Evolutionary conservation across 1,140 invertebrate genomes (phyloP).

Genomic region (Macrostomum lignano): DNA sequence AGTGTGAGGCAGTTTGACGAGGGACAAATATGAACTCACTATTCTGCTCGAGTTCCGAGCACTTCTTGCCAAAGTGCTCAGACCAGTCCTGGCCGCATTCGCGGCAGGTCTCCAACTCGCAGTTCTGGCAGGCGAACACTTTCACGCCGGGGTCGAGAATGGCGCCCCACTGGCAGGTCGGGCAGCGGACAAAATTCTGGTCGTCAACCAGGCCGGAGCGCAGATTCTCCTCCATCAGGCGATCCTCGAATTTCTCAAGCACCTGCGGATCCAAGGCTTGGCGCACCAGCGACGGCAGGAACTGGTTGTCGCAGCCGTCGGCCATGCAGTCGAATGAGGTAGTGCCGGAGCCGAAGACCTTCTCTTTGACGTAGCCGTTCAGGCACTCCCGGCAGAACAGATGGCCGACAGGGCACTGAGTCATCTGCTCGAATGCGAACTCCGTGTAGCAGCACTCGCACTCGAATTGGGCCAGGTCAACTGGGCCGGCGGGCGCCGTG

Average conservation of each 20-base stretch:
- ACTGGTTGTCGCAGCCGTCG: slow-evolving; percentile 10
- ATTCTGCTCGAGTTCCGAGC: slow-evolving; percentile 15
- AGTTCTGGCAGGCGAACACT: slow-evolving; percentile 12
- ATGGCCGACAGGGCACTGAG: slow-evolving; percentile 19
- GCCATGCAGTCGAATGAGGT: slow-evolving; percentile 11
- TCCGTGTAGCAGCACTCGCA: slow-evolving; percentile 18
- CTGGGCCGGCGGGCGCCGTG: no score
- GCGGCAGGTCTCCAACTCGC: slow-evolving; percentile 15
- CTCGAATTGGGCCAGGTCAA: no score
- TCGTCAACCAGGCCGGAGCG: no score
- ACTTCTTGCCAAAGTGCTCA: slow-evolving; percentile 16
- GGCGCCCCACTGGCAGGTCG: slow-evolving; percentile 15
- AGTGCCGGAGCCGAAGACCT: slow-evolving; percentile 18
- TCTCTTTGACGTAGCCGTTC: slow-evolving; percentile 13
- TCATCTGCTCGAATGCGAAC: slow-evolving; percentile 14
- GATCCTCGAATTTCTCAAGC: no score
- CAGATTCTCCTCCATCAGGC: no score
- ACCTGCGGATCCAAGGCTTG: no score
- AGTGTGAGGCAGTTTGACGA: no score
- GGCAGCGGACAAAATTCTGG: slow-evolving; percentile 17
- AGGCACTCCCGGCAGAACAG: slow-evolving; percentile 17
- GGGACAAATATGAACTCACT: no score
- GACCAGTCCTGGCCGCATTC: slow-evolving; percentile 16
- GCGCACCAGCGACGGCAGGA: no score
- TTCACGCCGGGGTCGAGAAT: slow-evolving; percentile 11